Percentiles rank a stretch among this genome's conserved stretches.
These are phyloP conservation scores for Maconellicoccus hirsutus DNA, from an alignment of 1,140 invertebrate genomes.

Conservation along the genomic window DNA sequence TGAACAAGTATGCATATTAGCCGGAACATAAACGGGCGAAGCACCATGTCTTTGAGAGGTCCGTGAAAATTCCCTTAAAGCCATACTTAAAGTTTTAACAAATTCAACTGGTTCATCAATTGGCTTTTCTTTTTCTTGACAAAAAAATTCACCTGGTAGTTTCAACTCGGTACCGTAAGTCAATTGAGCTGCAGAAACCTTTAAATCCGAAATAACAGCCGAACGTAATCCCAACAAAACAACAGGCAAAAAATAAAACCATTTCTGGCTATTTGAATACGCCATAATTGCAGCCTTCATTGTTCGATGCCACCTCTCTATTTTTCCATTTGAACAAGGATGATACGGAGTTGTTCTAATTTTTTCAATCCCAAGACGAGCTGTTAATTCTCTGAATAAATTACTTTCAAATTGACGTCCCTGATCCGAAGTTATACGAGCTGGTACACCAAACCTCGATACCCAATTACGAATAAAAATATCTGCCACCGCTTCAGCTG, in stretches of 20 bases:
- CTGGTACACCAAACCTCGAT: constrained; percentile 32
- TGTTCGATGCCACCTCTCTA: constrained; percentile 32
- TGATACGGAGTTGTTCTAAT: constrained; percentile 34
- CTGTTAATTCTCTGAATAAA: neutral
- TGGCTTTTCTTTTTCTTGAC: constrained; percentile 23
- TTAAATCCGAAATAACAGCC: constrained; percentile 26
- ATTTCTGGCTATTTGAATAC: constrained; percentile 27
- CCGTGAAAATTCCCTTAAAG: too few relatives aligned
- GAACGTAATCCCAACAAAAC: constrained; percentile 30
- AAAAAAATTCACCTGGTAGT: neutral
- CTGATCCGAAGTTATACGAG: constrained; percentile 32
- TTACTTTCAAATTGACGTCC: constrained; percentile 33
- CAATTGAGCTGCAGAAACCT: constrained; percentile 31
- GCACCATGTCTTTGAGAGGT: too few relatives aligned
- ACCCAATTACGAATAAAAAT: constrained; percentile 29
- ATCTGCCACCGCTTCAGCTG: constrained; percentile 32
- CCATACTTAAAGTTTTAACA: too few relatives aligned
- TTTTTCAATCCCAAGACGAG: neutral
- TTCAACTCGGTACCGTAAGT: neutral
- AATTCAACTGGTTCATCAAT: constrained; percentile 29
- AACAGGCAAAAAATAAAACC: constrained; percentile 27
- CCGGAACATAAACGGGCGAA: too few relatives aligned
- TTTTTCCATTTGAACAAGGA: constrained; percentile 33
- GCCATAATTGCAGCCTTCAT: constrained; percentile 35
- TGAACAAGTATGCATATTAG: too few relatives aligned